Base-by-base conservation (phyloP, 2,797 vertebrate species). In the Channa striata region DNA sequence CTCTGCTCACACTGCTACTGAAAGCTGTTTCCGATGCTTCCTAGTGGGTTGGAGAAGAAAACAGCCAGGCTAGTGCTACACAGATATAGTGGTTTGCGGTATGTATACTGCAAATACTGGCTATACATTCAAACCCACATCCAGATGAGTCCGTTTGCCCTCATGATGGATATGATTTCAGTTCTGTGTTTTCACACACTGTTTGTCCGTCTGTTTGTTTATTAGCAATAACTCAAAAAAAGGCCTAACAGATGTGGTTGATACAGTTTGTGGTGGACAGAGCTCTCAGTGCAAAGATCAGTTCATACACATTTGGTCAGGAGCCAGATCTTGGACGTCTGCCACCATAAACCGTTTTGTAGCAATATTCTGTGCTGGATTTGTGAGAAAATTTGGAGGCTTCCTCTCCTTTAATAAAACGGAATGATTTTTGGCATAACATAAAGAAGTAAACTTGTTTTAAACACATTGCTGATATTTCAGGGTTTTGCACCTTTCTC, bases 271-370 rank as follows among this genome's bases (percentile, higher is more conserved):
- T 54, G 63, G 64, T 39, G 47, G 57, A 65, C 16, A 36, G 40
- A 59, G 56, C 17, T 68, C 40, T 37, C 36, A 17, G 72, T 42
- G 52, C 66, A 83, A 72, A 77, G 78, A 84, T 79, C 61, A 68
- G 19, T 67, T 60, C 12, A 11, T 64, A 61, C 54, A 34, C 50
- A 65, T 70, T 68, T 65, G 39, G 42, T 46, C 13, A 0, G 13
- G 23, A 52, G 60, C 57, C 65, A 70, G 30, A 53, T 68, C 65
- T 67, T 57, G 68, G 72, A 67, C 1, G 16, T 9, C 40, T 73
- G 72, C 65, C 78, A 78, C 56, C 48, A 36, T 10, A 6, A 44
- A 36, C 13, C 14, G 8, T 59, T 48, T 60, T 39, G 46, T 43
- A 25, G 36, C 49, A 56, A 21, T 56, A 50, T 62, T 51, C 19